Percentiles rank a stretch among this genome's conserved stretches.
These are phyloP conservation scores for Dryas iulia DNA, from an alignment of 1,140 invertebrate genomes.

Conservation along the genomic window DNA sequence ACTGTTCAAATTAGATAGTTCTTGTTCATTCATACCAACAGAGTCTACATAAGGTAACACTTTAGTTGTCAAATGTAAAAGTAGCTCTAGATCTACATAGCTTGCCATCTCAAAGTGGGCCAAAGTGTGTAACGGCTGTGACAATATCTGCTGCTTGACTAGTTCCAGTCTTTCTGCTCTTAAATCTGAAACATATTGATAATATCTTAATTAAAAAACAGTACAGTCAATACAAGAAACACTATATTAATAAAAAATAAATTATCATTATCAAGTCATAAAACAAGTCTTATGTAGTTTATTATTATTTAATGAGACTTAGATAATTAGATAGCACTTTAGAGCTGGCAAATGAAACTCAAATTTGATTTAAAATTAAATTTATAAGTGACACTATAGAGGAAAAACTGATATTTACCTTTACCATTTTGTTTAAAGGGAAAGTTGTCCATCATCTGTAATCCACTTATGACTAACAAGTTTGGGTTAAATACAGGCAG, in stretches of 20 bases:
- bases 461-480: conserved; percentile 89
- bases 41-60: conserved; percentile 90
- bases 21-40: conserved; percentile 95
- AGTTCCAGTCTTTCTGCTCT: conserved; percentile 83
- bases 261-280: too few relatives aligned
- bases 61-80: conserved; percentile 84
- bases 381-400: too few relatives aligned
- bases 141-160: conserved; percentile 85
- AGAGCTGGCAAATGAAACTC: neutral
- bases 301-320: neutral
- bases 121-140: conserved; percentile 82
- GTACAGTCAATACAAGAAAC: too few relatives aligned
- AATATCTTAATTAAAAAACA: too few relatives aligned
- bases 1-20: conserved; percentile 89
- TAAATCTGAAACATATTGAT: conserved; percentile 80
- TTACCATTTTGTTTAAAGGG: conserved; percentile 84
- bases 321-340: neutral
- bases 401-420: conserved; percentile 41
- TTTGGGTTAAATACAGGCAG: conserved; percentile 86
- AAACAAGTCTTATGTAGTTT: too few relatives aligned
- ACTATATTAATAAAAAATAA: too few relatives aligned
- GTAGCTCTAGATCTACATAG: conserved; percentile 86
- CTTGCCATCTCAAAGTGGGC: conserved; percentile 95
- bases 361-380: too few relatives aligned
- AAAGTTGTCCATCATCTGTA: conserved; percentile 96